These are phyloP conservation scores for Monopterus albus DNA, from an alignment of 2,113 vertebrate species.

Conservation along the genomic window DNA sequence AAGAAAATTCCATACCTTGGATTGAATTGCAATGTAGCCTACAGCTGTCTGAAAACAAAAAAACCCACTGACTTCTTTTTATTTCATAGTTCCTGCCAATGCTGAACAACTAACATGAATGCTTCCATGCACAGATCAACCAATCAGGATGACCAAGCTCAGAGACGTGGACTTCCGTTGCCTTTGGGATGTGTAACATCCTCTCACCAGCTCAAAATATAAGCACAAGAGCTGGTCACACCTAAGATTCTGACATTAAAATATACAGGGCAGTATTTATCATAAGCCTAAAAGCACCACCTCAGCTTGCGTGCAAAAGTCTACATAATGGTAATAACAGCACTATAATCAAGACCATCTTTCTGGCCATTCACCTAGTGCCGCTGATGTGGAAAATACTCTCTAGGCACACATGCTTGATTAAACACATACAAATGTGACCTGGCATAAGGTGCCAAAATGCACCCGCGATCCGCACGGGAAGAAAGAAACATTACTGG, in stretches of 20 bases:
- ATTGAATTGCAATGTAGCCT: constrained; percentile 39
- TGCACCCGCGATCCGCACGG: constrained; percentile 28
- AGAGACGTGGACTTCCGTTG: constrained; percentile 46
- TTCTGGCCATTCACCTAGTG: constrained; percentile 42
- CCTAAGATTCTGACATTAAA: constrained; percentile 10
- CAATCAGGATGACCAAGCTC: constrained; percentile 49
- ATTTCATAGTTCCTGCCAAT: constrained; percentile 22
- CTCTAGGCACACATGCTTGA: constrained; percentile 54
- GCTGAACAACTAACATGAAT: constrained; percentile 20
- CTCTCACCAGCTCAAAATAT: constrained; percentile 26
- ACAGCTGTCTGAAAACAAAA: constrained; percentile 47
- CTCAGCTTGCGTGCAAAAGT: constrained; percentile 25
- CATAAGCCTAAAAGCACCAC: constrained; percentile 5
- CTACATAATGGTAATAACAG: constrained; percentile 11
- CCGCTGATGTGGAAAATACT: constrained; percentile 61
- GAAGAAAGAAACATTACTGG: constrained; percentile 22
- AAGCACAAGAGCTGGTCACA: constrained; percentile 14
- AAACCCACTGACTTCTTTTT: constrained; percentile 25
- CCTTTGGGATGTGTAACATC: constrained; percentile 36
- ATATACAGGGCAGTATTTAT: constrained; percentile 9
- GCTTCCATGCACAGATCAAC: constrained; percentile 27
- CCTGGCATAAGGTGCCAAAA: constrained; percentile 27
- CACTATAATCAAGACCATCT: constrained; percentile 22
- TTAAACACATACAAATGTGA: constrained; percentile 53
- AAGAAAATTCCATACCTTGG: constrained; percentile 43